Base-by-base conservation (phyloP, 2,113 vertebrate genomes). In the Lucifuga dentata region DNA sequence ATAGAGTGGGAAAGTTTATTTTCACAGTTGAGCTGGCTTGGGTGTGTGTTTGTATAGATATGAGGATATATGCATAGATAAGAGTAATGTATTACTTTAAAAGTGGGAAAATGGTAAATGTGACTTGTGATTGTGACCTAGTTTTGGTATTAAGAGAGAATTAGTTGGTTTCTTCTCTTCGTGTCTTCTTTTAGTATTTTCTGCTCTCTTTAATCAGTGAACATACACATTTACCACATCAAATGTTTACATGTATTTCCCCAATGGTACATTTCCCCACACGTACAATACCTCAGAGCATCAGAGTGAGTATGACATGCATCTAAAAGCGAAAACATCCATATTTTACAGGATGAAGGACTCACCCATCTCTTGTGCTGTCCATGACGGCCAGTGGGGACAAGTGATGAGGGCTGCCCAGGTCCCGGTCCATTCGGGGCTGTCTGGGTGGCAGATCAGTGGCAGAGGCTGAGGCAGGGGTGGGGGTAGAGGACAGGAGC, bases 311-410 rank as follows among this genome's bases (percentile, higher is more conserved):
- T n/a, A n/a, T n/a, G n/a, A n/a, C 39, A 17, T 23, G 56, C 57
- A 49, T n/a, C 24, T n/a, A 5, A 29, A 4, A 68, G 29, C 40
- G 8, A 64, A 32, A 0, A 50, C 40, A 38, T 68, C 13, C 0
- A 5, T 33, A 24, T 52, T 11, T 23, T 7, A 11, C 41, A 36
- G 16, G 17, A 2, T 0, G 2, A 26, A 36, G 29, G 48, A 90
- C 97, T 24, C 94, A 99, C 97, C 96, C 94, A 0, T 98, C 95
- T 86, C 93, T 92, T 21, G 93, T 40, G 63, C 87, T 86, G 35
- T 97, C 96, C 21, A 94, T 86, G 2, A 81, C 73, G 0, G 93
- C 84, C 90, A 96, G 61, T 1, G 94, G 94, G 5, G 95, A 92
- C 86, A 95, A 92, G 53, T 97, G 95, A 64, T 95, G 96, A 41